phyloP scores from a whole-genome alignment of 2,888 invertebrate genomes.

The Dicyrtoma fusca region DNA sequence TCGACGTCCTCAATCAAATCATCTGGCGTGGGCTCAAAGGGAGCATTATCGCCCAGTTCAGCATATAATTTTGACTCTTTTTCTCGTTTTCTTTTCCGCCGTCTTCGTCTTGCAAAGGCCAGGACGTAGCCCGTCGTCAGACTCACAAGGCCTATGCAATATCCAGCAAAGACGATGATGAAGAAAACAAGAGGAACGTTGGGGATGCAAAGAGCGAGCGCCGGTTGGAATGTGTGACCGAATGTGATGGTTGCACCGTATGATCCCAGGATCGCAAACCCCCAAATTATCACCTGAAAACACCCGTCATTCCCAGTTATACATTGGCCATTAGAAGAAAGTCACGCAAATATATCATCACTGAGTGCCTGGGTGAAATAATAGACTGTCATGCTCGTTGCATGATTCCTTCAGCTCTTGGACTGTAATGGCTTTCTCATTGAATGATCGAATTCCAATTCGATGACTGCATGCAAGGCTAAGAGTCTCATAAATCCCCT shows the following conservation, averaged over 20 bases:
- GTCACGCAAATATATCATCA: neutral
- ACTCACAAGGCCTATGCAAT: constrained; percentile 55
- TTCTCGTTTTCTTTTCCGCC: constrained; percentile 40
- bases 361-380: neutral
- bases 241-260: constrained; percentile 49
- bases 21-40: constrained; percentile 40
- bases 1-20: constrained; percentile 40
- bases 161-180: constrained; percentile 56
- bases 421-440: no score
- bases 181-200: constrained; percentile 57
- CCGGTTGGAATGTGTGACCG: constrained; percentile 56
- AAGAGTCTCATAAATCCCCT: neutral
- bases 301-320: neutral
- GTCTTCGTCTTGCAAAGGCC: constrained; percentile 45
- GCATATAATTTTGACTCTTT: constrained; percentile 38
- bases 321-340: neutral
- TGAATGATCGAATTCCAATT: no score
- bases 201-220: constrained; percentile 57
- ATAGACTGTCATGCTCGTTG: neutral
- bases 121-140: constrained; percentile 56
- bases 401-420: neutral
- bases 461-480: no score
- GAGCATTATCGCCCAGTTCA: constrained; percentile 37
- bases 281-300: constrained; percentile 49
- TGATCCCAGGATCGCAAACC: constrained; percentile 43